Percentiles rank a stretch among this genome's conserved stretches.
These are phyloP conservation scores for Halictus quadricinctus DNA, from an alignment of 2,888 invertebrate genomes.

Conservation along the genomic window DNA sequence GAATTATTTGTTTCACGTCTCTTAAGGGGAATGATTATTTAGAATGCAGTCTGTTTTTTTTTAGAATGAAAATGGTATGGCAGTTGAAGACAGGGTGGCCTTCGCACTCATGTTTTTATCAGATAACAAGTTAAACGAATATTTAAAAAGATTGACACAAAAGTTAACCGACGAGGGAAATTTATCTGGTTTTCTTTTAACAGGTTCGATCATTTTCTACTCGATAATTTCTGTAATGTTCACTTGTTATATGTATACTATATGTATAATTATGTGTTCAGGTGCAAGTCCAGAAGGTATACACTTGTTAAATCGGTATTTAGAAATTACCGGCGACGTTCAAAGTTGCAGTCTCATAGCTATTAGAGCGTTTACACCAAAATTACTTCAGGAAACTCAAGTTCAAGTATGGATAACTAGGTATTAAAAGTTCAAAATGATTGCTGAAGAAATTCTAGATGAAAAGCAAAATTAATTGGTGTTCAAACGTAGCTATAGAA, in stretches of 20 bases:
- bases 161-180: slow-evolving; percentile 90
- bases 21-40: not conserved
- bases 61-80: slow-evolving; percentile 92
- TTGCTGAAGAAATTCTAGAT: not conserved
- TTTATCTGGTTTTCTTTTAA: slow-evolving; percentile 92
- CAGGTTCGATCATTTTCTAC: slow-evolving; percentile 84
- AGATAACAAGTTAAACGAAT: slow-evolving; percentile 91
- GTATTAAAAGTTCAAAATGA: slow-evolving; percentile 76
- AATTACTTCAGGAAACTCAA: slow-evolving; percentile 86
- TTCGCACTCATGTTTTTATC: slow-evolving; percentile 94
- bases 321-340: slow-evolving; percentile 94
- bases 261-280: slow-evolving; percentile 72
- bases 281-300: slow-evolving; percentile 90
- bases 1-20: not conserved
- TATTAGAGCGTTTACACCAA: slow-evolving; percentile 89
- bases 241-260: not conserved
- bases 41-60: slow-evolving; percentile 21
- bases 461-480: not conserved
- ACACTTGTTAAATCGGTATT: slow-evolving; percentile 91
- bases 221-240: not conserved
- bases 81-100: slow-evolving; percentile 94
- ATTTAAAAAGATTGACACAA: slow-evolving; percentile 88
- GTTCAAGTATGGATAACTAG: slow-evolving; percentile 89
- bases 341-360: slow-evolving; percentile 94
- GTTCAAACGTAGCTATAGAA: slow-evolving; percentile 87